Base-by-base conservation (phyloP, 2,888 invertebrate genomes). In the Cataglyphis altisquamis region DNA sequence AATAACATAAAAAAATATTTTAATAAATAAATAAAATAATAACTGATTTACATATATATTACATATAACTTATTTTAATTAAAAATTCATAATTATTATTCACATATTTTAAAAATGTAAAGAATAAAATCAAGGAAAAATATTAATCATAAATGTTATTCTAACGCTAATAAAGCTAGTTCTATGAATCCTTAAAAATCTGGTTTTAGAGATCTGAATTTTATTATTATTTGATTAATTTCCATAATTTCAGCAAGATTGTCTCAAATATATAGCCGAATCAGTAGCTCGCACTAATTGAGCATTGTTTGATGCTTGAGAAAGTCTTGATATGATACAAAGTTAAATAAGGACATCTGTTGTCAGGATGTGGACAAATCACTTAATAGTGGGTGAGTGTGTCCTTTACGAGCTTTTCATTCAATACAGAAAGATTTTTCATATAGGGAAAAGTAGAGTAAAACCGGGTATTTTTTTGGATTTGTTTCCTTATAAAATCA, bases 311-410 rank as follows among this genome's bases (percentile, higher is more conserved):
- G 36, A 55, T 62, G 60, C 45, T 62, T 62, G 73, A 88, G 70
- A n/a, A 81, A 86, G 74, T 78, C 64, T 55, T 64, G 29, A 39
- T 60, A 75, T 82, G 87, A 83, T 52, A 84, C 87, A 85, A 86
- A 48, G 77, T 29, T 86, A 66, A 21, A 66, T 84, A 84, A 90
- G 70, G 72, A 75, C 75, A 10, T 75, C 32, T 62, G 67, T 21
- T 70, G 62, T 39, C 77, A 89, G 84, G 64, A 90, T 90, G 90
- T 68, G 82, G 87, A 72, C 82, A 78, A 84, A 87, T 87, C 67
- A 75, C 21, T 82, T 89, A 70, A 74, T 85, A 88, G 85, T 70
- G 83, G 90, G 90, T 90, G 68, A 90, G 90, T 90, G 15, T 32
- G 70, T 78, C 18, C 39, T 45, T 6, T 5, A 57, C 32, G 10